Base-by-base conservation (phyloP, 2,113 vertebrate species). In the Phocoena sinus region DNA sequence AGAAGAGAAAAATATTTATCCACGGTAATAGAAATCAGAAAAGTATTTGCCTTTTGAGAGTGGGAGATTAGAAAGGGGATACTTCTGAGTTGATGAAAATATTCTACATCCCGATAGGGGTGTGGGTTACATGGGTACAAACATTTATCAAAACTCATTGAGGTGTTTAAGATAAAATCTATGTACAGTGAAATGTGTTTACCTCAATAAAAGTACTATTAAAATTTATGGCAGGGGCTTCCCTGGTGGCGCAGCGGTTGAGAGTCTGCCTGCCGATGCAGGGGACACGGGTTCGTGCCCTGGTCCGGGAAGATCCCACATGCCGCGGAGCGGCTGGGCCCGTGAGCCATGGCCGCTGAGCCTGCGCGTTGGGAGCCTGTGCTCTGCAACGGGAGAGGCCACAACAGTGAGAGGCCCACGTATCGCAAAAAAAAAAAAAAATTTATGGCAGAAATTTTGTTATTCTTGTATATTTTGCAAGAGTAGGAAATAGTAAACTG, bases 41-140 rank as follows among this genome's bases (percentile, higher is more conserved):
- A 21, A 71, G 3, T 71, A 41, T 73, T 92, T 70, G 28, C 17
- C 36, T 89, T 44, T 81, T 97, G 14, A 26, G 31, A 85, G 47
- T 71, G 13, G 28, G 21, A 28, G 10, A 68, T 90, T 38, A 71
- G 21, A 79, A 65, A 93, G 3, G 5, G 28, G 4, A 5, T 5
- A 26, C 3, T 20, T 60, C 38, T 84, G 38, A 21, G 26, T 77
- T 63, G n/a, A 71, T 58, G 28, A 13, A 73, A 58, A 53, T 63
- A 53, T 9, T 44, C 15, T 73, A 3, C 23, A 71, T 50, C 31
- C 91, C 79, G 8, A 67, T 31, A 82, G 11, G 1, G 18, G 1
- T 58, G 4, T 47, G 38, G 23, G 2, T 38, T 41, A 85, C 2
- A 18, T 50, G 1, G 38, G 3, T 44, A 6, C 20, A 36, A 10